Base-by-base conservation (phyloP, 2,888 invertebrate species). In the Drosophila borealis region DNA sequence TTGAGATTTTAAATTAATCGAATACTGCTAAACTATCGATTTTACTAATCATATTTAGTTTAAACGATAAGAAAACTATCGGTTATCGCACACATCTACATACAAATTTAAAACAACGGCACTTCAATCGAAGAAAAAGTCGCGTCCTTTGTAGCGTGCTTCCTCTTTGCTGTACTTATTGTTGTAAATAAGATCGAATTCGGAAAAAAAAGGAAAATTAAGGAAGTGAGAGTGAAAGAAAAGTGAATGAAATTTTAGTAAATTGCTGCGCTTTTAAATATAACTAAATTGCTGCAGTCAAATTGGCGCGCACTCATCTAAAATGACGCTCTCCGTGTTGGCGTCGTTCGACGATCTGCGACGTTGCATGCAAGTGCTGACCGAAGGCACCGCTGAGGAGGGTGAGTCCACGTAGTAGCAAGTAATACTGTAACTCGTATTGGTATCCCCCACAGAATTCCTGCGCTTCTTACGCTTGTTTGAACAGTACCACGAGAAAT, bases 281-380 rank as follows among this genome's bases (percentile, higher is more conserved):
- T 9, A 0, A 29, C 39, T 42, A 13, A n/a, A 42, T n/a, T 56
- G 51, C 11, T 14, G 21, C 13, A 46, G 29, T 50, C 48, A 29
- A 70, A 56, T 75, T 75, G 75, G 75, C 75, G 74, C 73, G 54
- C 53, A 68, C 14, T 34, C n/a, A 60, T 50, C 13, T n/a, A 74
- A 81, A 79, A 91, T 91, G 91, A 78, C 92, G 61, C 92, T 96
- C 55, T 95, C 96, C 3, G 92, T 95, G 63, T 93, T 96, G 71
- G 95, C 96, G 17, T 94, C 94, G 83, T 95, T 95, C 90, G 96
- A 96, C 90, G 96, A 96, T 92, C 93, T 96, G 79, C 94, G 95
- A 89, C 94, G 96, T 74, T 94, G 95, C 84, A 94, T 95, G 74
- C 94, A 93, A 80, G 94, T 95, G 49, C 93, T 95, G 46, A 94